Evolutionary conservation across 1,140 invertebrate genomes (phyloP), one percentile per base, ranked within the genome.

Genomic region (Drosophila albomicans): DNA sequence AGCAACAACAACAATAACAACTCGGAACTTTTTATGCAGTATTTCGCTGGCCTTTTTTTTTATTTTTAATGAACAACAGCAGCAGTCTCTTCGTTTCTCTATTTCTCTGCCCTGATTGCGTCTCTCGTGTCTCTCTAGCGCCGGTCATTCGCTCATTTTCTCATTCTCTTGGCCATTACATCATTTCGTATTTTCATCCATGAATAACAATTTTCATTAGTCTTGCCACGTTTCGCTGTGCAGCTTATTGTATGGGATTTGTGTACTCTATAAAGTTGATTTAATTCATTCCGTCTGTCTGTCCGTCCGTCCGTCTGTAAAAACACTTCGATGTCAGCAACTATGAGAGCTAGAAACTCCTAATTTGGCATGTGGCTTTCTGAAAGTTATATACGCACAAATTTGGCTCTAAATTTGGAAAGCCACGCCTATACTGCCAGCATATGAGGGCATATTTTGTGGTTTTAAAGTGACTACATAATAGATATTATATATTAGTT

Each of bases 171-270:
- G 62, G 63, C 67, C 74, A 88, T 87, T 87, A 88, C 85, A 87
- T 87, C 80, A 87, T 87, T 87, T 71, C 46, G 84, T 88, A 84
- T 87, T 88, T 87, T 82, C 84, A 80, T 73, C 64, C 82, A 81
- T 86, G 69, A 78, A 84, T 75, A 87, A 75, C 77, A 87, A 84
- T 80, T 82, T 84, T 78, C 68, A 70, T 84, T 84, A 15, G 51
- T 43, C 41, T 72, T 58, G 16, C 28, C 30, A 64, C 51, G 46
- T 64, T 20, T 43, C 15, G 20, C 49, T 20, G 41, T 35, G 30
- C 30, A 8, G 11, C 25, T 25, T 10, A 52, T 16, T 51, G 49
- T n/a, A n/a, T 2, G 5, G 2, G 4, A 30, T 30, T 52, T 6
- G 20, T 15, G 46, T 41, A 11, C 11, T 3, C 38, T 41, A 38